phyloP scores from a whole-genome alignment of 2,888 invertebrate genomes.

The Cataglyphis rosenhaueri region DNA sequence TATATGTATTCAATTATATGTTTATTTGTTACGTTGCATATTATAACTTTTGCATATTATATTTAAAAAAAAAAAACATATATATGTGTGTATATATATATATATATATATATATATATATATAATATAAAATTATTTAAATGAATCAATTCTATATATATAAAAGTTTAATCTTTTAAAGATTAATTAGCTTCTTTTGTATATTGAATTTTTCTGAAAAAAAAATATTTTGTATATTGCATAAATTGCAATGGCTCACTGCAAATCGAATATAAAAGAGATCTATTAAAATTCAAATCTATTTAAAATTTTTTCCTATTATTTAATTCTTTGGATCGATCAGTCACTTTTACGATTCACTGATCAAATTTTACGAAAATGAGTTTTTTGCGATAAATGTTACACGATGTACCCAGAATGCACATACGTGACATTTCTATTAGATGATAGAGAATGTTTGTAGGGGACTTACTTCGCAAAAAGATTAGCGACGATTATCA shows the following conservation, averaged over 20 bases:
- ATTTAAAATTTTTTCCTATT: neutral
- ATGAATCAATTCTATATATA: neutral
- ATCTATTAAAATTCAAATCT: neutral
- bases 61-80: neutral
- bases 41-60: neutral
- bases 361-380: neutral
- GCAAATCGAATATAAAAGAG: neutral
- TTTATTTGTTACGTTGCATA: neutral
- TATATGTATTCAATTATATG: neutral
- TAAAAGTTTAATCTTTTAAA: neutral
- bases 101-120: neutral
- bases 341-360: neutral
- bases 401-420: neutral
- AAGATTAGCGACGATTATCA: neutral
- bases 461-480: slow-evolving; percentile 4
- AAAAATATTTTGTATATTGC: neutral
- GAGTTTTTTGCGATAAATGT: neutral
- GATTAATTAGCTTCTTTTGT: neutral
- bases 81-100: too few species aligned
- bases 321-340: neutral
- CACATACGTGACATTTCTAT: neutral
- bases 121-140: neutral
- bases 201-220: neutral
- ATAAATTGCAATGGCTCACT: neutral
- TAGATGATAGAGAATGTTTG: neutral